A percentile compares a stretch with the other conserved stretches of the same genome.
phyloP scores from a whole-genome alignment of 2,888 invertebrate species.

The Carabus problematicus region DNA sequence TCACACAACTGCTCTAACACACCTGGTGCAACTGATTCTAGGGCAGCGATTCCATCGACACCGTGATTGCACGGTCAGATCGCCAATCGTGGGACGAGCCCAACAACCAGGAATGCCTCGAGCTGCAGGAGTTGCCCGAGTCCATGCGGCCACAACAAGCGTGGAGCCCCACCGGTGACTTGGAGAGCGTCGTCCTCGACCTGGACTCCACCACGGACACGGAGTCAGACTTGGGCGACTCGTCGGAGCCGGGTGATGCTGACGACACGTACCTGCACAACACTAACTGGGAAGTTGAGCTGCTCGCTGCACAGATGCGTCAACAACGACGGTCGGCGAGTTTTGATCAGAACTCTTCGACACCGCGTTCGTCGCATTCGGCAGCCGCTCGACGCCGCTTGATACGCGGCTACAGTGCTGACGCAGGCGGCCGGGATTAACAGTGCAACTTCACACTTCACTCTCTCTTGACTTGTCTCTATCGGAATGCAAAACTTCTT shows the following conservation, averaged over 20 bases:
- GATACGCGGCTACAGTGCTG: slow-evolving; percentile 53
- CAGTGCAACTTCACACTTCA: slow-evolving; percentile 1
- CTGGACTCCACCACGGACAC: slow-evolving; percentile 56
- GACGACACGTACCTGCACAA: slow-evolving; percentile 53
- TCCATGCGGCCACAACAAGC: slow-evolving; percentile 51
- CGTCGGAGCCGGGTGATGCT: slow-evolving; percentile 55
- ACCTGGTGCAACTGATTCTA: not conserved
- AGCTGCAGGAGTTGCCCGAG: slow-evolving; percentile 69
- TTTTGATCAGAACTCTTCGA: slow-evolving; percentile 53
- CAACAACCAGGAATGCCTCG: slow-evolving; percentile 72
- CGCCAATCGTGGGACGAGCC: slow-evolving; percentile 76
- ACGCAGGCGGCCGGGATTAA: slow-evolving; percentile 50
- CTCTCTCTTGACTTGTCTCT: not conserved
- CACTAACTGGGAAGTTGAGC: slow-evolving; percentile 58
- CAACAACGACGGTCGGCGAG: slow-evolving; percentile 55
- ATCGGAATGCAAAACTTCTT: not conserved
- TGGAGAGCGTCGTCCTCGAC: slow-evolving; percentile 49
- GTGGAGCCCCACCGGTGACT: slow-evolving; percentile 45
- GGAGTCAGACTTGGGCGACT: slow-evolving; percentile 52
- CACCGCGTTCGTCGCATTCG: not conserved
- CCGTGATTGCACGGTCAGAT: slow-evolving; percentile 54
- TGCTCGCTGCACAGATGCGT: slow-evolving; percentile 57
- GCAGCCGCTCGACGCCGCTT: slow-evolving; percentile 52
- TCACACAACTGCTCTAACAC: too few species aligned
- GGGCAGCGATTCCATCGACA: slow-evolving; percentile 53